Base-by-base conservation (phyloP, 2,113 vertebrate genomes). In the Ptilonorhynchus violaceus region DNA sequence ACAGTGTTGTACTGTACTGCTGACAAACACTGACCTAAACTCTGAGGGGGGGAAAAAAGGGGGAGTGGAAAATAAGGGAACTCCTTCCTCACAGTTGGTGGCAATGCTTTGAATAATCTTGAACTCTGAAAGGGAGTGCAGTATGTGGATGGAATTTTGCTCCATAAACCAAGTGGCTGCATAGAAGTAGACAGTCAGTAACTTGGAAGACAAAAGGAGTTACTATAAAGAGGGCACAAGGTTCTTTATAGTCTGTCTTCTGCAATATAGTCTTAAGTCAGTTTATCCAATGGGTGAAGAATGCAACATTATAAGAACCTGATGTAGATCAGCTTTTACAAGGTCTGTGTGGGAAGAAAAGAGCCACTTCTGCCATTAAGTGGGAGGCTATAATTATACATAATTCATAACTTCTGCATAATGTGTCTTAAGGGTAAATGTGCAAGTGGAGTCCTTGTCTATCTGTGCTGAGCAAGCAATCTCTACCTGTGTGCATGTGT, bases 21-120 rank as follows among this genome's bases (percentile, higher is more conserved):
- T 84, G 47, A 59, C 9, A 53, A 64, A 72, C 41, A 33, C 28
- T 77, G 10, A n/a, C 9, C 47, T 59, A 19, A 31, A 92, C 19
- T 37, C 33, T 58, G 50, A 58, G n/a, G 16, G 17, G 24, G 1
- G 8, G 4, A 22, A 31, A 27, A 30, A 8, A 3, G 11, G 11
- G 0, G 2, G 1, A 1, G 5, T 33, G 9, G 17, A 81, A 85
- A 35, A 12, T 44, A 28, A 47, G 15, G 17, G 17, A 66, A 44
- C 2, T 50, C 77, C 12, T 37, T 93, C 27, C 17, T 87, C 2
- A 7, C 19, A n/a, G 50, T 23, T 63, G n/a, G 17, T 85, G 37
- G 17, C 31, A 47, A 10, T 67, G 41, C 21, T 89, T 63, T 39
- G 44, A 75, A 19, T 25, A 75, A 12, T 9, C 30, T 78, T 6